Base-by-base conservation (phyloP, 2,888 invertebrate genomes). In the Linnaemya vulpina region DNA sequence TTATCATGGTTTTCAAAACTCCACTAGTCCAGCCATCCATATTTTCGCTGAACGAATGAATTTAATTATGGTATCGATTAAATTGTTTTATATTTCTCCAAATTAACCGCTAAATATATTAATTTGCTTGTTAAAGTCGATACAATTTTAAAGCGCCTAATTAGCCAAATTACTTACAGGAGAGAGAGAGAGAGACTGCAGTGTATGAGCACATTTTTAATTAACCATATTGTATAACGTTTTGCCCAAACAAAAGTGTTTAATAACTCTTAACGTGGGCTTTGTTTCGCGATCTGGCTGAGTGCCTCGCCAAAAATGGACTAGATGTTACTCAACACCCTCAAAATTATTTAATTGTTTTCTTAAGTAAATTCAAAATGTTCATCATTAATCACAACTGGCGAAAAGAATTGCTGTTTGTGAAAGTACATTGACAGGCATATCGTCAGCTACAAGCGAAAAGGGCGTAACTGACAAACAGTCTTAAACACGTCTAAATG, bases 21-120 rank as follows among this genome's bases (percentile, higher is more conserved):
- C 38, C 49, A 25, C 53, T 8, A 40, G 38, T 11, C 7, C n/a
- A 13, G 30, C 35, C 53, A 49, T 58, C 55, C 17, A 13, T 51
- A 49, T 70, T 68, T 60, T 8, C 15, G 20, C 17, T 60, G 30
- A 70, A 70, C 77, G 60, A 77, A 70, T 60, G 62, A 63, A 62
- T 71, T 63, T 15, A 30, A 30, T 35, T 77, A 9, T 49, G 51
- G 38, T 70, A 68, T 62, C 62, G 62, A 53, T 63, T 62, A 35
- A 40, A 53, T 60, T 20, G 20, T 30, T 70, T 38, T 70, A 13
- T 60, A 30, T 62, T 38, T 15, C 55, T 40, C 55, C 40, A 71
- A 53, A 71, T 62, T 71, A 71, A 43, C 30, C 20, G 7, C 22
- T 71, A 40, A 63, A 63, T 22, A 46, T 15, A 58, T 67, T 35